A percentile compares a stretch with the other conserved stretches of the same genome.
Conservation (phyloP, 2,113 vertebrate genomes). For the Myodes glareolus region DNA sequence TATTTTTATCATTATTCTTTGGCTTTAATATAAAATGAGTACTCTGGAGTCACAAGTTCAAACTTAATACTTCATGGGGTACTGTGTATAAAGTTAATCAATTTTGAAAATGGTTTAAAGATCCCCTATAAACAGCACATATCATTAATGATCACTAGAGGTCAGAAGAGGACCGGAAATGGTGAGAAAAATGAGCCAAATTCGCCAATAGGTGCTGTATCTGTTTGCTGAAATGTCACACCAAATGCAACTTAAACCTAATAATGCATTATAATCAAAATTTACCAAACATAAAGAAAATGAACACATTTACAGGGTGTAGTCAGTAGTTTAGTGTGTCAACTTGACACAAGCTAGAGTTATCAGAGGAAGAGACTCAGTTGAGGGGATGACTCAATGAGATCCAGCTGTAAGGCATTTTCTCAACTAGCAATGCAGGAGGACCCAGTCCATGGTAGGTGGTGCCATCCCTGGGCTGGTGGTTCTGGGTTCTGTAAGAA, state of each 20-base stretch:
- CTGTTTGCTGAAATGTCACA: no score
- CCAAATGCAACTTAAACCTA: background rate
- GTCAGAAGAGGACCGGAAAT: no score
- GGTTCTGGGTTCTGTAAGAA: no score
- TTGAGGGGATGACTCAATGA: no score
- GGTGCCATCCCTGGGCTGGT: no score
- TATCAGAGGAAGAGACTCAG: no score
- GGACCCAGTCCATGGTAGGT: no score
- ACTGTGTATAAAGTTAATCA: background rate
- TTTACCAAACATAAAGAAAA: background rate
- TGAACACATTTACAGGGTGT: background rate
- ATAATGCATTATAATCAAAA: background rate
- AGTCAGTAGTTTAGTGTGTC: no score
- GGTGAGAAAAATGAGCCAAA: background rate
- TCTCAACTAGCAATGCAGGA: no score
- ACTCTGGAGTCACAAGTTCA: background rate
- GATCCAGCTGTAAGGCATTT: no score
- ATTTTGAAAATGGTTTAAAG: background rate
- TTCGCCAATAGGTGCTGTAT: no score
- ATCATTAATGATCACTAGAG: background rate
- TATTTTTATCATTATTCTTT: background rate
- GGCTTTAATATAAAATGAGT: background rate
- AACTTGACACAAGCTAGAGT: no score
- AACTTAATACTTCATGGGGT: background rate
- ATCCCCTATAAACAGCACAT: background rate